phyloP scores from a whole-genome alignment of 92 coral and sea anemone genomes.

The Epizoanthus rinbou region DNA sequence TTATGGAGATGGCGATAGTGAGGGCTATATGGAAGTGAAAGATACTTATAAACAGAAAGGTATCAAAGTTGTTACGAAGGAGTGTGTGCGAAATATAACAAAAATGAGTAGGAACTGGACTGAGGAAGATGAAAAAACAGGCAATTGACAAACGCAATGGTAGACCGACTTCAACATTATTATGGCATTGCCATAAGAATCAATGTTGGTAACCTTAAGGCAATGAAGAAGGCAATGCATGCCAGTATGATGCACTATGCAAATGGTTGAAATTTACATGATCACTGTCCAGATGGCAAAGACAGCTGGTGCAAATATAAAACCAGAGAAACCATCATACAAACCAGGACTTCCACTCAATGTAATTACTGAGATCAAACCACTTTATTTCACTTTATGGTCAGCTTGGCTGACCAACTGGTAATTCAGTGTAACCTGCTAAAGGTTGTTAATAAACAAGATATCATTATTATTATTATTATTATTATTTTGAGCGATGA shows the following conservation, averaged over 20 bases:
- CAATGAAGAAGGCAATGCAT: constrained; percentile 47
- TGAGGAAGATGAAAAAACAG: constrained; percentile 53
- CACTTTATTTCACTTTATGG: constrained; percentile 45
- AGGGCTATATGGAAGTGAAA: constrained; percentile 41
- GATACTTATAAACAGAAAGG: constrained; percentile 24
- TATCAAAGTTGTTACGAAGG: constrained; percentile 34
- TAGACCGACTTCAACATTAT: constrained; percentile 48
- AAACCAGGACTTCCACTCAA: constrained; percentile 55
- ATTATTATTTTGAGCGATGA: too few relatives aligned
- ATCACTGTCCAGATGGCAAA: constrained; percentile 44
- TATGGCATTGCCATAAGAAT: constrained; percentile 51
- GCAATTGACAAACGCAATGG: constrained; percentile 46
- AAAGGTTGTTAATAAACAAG: too few relatives aligned
- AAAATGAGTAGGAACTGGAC: constrained; percentile 55
- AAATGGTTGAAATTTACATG: constrained; percentile 16
- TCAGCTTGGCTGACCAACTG: too few relatives aligned
- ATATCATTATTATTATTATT: too few relatives aligned
- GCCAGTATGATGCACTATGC: constrained; percentile 53
- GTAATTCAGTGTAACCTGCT: too few relatives aligned
- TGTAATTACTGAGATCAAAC: constrained; percentile 45
- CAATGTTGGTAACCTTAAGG: constrained; percentile 38
- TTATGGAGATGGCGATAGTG: constrained; percentile 50
- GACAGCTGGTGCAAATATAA: constrained; percentile 50
- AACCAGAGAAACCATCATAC: constrained; percentile 10
- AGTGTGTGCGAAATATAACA: too few relatives aligned